phyloP scores from a whole-genome alignment of 2,888 invertebrate species.

The Zele albiditarsus region DNA sequence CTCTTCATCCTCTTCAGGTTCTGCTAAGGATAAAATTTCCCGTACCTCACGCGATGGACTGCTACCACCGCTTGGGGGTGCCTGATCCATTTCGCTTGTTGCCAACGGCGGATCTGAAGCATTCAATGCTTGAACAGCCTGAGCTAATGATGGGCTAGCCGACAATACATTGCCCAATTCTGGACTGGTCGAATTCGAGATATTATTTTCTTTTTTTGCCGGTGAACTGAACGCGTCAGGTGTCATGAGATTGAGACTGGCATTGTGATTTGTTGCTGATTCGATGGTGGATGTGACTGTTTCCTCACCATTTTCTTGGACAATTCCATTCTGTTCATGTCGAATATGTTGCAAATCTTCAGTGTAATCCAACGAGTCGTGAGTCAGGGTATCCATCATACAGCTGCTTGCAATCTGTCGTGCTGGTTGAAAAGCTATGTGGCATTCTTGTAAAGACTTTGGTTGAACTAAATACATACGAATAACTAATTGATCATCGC shows the following conservation, averaged over 20 bases:
- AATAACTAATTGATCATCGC: conserved; percentile 75
- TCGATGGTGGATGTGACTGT: conserved; percentile 68
- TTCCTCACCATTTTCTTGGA: conserved; percentile 63
- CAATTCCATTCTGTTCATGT: conserved; percentile 65
- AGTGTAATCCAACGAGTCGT: conserved; percentile 65
- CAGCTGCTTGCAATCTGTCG: conserved; percentile 57
- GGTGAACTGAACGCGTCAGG: conserved; percentile 88
- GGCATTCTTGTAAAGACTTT: conserved; percentile 90
- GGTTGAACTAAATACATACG: conserved; percentile 88
- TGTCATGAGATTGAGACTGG: conserved; percentile 84
- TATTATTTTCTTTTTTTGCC: conserved; percentile 73
- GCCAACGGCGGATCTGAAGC: conserved; percentile 63
- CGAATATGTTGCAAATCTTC: conserved; percentile 63
- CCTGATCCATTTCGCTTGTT: conserved; percentile 65
- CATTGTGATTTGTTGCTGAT: conserved; percentile 65
- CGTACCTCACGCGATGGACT: conserved; percentile 93
- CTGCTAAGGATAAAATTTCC: conserved; percentile 85
- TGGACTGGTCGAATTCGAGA: conserved; percentile 67
- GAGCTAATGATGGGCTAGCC: conserved; percentile 64
- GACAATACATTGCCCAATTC: conserved; percentile 64
- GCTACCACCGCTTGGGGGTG: conserved; percentile 84
- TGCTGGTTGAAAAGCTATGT: conserved; percentile 78
- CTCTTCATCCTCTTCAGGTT: conserved; percentile 66
- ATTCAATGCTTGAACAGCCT: conserved; percentile 65
- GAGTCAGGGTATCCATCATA: conserved; percentile 64